phyloP scores from a whole-genome alignment of 2,113 vertebrate species.

The Gavia stellata region DNA sequence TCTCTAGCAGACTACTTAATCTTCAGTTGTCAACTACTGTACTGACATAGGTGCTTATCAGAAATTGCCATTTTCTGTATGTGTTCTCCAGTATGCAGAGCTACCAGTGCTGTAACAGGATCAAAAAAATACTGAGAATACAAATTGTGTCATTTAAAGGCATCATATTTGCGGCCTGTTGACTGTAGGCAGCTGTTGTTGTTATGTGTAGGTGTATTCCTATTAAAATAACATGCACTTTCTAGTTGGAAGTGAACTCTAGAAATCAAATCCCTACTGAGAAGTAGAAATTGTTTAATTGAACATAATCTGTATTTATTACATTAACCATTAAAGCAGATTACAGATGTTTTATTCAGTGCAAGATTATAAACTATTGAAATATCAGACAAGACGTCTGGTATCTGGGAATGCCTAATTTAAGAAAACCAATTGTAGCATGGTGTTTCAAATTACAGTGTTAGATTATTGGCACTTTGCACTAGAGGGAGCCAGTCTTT shows the following conservation, averaged over 20 bases:
- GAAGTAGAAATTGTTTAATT: not conserved
- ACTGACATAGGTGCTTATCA: not conserved
- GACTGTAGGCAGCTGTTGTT: not conserved
- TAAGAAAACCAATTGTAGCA: not conserved
- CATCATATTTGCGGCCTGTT: accelerated
- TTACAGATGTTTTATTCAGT: not conserved
- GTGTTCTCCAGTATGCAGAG: not conserved
- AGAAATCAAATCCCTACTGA: not conserved
- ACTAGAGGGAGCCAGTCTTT: not conserved
- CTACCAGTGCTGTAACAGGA: not conserved
- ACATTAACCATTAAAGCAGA: not conserved
- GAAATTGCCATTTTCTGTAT: not conserved
- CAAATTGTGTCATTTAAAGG: not conserved
- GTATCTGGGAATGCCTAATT: not conserved
- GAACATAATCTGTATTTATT: not conserved
- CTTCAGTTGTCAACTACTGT: not conserved
- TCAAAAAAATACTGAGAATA: not conserved
- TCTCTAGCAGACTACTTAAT: not conserved
- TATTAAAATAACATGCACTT: not conserved
- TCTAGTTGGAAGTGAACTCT: not conserved
- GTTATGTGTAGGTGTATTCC: not conserved
- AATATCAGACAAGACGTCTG: not conserved
- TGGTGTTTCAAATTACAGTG: not conserved
- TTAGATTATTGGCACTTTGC: not conserved
- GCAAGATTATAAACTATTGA: not conserved